A percentile compares a stretch with the other conserved stretches of the same genome.
phyloP scores from a whole-genome alignment of 2,113 vertebrate genomes.

The Scomber scombrus region DNA sequence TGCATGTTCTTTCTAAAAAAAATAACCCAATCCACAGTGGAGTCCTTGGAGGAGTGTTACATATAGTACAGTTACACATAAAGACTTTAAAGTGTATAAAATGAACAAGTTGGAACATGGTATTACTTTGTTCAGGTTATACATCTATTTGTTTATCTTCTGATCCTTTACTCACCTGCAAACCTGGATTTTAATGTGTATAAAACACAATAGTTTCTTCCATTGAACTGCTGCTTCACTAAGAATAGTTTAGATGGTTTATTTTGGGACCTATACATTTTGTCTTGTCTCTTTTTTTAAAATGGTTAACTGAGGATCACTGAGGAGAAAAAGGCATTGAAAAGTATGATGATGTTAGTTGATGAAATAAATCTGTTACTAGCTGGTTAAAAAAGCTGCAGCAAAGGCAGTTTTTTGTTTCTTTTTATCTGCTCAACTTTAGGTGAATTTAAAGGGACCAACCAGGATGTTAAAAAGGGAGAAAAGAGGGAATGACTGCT shows the following conservation, averaged over 20 bases:
- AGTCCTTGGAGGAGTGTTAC: neutral
- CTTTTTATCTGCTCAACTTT: neutral
- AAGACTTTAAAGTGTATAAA: too few relatives aligned
- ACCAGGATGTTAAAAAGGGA: slow-evolving; percentile 3
- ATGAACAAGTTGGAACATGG: too few relatives aligned
- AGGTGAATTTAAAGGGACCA: slow-evolving; percentile 17
- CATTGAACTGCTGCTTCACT: neutral
- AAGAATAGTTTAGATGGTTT: neutral
- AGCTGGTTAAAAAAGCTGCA: neutral
- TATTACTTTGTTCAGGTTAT: too few relatives aligned
- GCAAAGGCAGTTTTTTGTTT: too few relatives aligned
- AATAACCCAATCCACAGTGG: neutral
- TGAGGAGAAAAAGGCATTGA: too few relatives aligned
- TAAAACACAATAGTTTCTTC: neutral
- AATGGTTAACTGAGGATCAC: too few relatives aligned
- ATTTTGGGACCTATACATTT: neutral
- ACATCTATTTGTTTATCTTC: neutral
- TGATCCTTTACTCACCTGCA: neutral
- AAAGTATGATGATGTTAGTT: neutral
- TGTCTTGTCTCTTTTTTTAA: neutral
- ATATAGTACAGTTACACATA: neutral
- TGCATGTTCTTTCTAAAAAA: neutral
- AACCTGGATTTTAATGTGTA: neutral
- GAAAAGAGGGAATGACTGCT: neutral
- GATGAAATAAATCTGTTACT: neutral